Evolutionary conservation across 2,797 vertebrate species (phyloP), one percentile per base, ranked within the genome.

Genomic region (Octomys mimax): DNA sequence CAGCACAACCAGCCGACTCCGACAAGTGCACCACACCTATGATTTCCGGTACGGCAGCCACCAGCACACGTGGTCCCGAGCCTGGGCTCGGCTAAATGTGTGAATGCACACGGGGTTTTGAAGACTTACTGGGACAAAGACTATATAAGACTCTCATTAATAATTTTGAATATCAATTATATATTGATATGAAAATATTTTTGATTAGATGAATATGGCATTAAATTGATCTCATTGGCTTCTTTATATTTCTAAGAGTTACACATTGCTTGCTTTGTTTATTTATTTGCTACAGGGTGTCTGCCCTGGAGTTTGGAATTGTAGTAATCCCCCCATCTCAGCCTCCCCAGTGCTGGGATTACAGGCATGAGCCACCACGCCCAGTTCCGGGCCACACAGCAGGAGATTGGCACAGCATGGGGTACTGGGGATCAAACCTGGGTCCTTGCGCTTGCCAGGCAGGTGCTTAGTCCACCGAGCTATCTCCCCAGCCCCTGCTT

Each of bases 111-210:
- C 19, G n/a, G 73, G 16, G 49, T 91, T 86, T 89, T 71, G 24
- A 91, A 91, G 80, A 89, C 11, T 79, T 92, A 81, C 11, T 49
- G 13, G 54, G 68, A 13, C 64, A 79, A n/a, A 83, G 79, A 68
- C 13, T 61, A 83, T 64, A 13, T 42, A 68, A 94, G 88, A 28
- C 46, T 64, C 18, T 81, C 16, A 78, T 57, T 81, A 91, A 52
- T 87, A 75, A 79, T 68, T 85, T 78, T 24, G 19, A 78, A 79
- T 82, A 31, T 62, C 70, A 8, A 62, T 73, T 82, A 78, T 31
- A 61, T 89, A 26, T 95, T 86, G 42, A 95, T 84, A 92, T 88
- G 21, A 70, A 87, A 57, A 61, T 61, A 93, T 26, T 88, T 96
- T 95, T 42, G 46, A 33, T 88, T 89, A 92, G 87, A 77, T 77